A percentile compares a stretch with the other conserved stretches of the same genome.
Conservation (phyloP, 2,113 vertebrate genomes). For the Seriola quinqueradiata region DNA sequence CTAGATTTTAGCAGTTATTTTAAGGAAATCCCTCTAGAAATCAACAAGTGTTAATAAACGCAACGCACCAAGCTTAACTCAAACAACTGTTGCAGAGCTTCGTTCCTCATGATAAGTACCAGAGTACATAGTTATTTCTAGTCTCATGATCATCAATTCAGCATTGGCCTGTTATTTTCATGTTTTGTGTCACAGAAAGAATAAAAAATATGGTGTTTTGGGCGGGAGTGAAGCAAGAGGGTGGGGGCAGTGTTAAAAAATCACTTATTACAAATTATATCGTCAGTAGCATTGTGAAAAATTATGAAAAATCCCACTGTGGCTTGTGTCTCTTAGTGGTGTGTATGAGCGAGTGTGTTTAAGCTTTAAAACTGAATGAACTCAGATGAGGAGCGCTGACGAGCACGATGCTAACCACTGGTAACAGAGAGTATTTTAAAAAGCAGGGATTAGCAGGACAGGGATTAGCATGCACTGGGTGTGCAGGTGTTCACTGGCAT, state of each 20-base stretch:
- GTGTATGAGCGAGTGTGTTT: neutral
- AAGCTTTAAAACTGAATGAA: neutral
- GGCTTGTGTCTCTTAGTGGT: neutral
- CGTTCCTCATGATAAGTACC: neutral
- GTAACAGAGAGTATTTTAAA: conserved; percentile 9
- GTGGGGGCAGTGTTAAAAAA: neutral
- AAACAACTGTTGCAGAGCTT: neutral
- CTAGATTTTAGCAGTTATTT: too few species aligned
- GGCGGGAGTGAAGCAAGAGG: too few species aligned
- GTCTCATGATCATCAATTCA: too few species aligned
- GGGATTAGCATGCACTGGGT: conserved; percentile 47
- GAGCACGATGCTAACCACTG: neutral
- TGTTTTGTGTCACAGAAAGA: neutral
- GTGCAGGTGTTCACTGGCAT: conserved; percentile 55
- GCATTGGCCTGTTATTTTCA: too few species aligned
- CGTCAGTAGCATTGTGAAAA: neutral
- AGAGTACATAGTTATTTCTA: too few species aligned
- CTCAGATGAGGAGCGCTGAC: neutral
- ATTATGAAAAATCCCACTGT: neutral
- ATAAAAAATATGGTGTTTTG: neutral
- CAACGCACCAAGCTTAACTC: too few species aligned
- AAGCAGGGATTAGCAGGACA: conserved; percentile 53
- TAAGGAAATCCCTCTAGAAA: neutral
- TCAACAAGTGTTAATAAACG: neutral
- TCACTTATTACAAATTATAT: neutral